phyloP scores from a whole-genome alignment of 2,888 invertebrate species.

The Idaea straminata region DNA sequence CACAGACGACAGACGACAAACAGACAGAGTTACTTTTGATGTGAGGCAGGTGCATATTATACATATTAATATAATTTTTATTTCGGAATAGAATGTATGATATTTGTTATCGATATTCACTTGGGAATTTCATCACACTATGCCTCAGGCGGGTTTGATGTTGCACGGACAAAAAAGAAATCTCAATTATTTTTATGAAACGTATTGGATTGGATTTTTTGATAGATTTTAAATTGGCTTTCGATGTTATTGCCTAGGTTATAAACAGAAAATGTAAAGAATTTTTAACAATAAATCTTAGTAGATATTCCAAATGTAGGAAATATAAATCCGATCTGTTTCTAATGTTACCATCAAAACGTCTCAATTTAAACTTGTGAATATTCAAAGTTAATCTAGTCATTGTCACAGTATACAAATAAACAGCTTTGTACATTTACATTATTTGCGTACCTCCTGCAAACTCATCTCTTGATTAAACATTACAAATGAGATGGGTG shows the following conservation, averaged over 20 bases:
- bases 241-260: no score
- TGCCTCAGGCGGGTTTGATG: no score
- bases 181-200: background rate
- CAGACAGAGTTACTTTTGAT: no score
- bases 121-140: background rate
- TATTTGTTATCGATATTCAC: background rate
- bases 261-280: no score
- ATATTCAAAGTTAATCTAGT: background rate
- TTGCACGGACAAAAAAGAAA: background rate
- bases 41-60: no score
- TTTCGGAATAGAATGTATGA: background rate
- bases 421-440: background rate
- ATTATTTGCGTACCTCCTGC: constrained; percentile 1
- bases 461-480: constrained; percentile 1
- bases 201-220: background rate
- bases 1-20: no score
- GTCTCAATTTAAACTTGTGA: background rate
- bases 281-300: no score
- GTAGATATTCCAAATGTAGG: no score
- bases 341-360: background rate
- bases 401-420: background rate
- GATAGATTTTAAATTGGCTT: no score
- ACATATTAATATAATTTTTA: no score
- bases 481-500: background rate
- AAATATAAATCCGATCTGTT: background rate